Evolutionary conservation across 92 coral and sea anemone genomes (phyloP).

Genomic region (Parazoanthus atlanticus): DNA sequence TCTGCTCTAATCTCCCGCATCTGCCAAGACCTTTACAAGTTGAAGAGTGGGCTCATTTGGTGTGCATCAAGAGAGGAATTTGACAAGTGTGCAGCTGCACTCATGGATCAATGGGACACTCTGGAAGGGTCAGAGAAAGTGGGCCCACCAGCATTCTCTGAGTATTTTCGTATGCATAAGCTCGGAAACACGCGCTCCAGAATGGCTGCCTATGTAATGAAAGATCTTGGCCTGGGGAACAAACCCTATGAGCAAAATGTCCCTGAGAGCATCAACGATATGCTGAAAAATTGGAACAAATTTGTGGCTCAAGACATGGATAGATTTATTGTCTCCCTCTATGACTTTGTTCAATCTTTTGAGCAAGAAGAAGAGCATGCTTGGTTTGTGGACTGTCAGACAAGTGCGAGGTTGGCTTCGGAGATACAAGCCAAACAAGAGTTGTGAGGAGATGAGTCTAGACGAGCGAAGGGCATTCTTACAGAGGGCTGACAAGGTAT

Average conservation of each 20-base stretch:
- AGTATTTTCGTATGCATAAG: conserved; percentile 43
- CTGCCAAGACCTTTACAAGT: conserved; percentile 40
- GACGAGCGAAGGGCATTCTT: conserved; percentile 47
- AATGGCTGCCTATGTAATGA: conserved; percentile 43
- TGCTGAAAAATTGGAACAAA: conserved; percentile 55
- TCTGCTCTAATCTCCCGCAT: conserved; percentile 29
- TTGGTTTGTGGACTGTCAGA: conserved; percentile 57
- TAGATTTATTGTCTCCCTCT: conserved; percentile 39
- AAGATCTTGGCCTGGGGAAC: conserved; percentile 62
- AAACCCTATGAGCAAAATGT: conserved; percentile 60
- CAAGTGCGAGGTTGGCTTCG: conserved; percentile 49
- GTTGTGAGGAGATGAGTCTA: conserved; percentile 43
- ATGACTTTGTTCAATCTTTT: conserved; percentile 49
- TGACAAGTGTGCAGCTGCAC: conserved; percentile 23
- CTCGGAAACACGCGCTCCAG: conserved; percentile 37
- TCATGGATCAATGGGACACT: conserved; percentile 56
- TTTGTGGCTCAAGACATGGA: conserved; percentile 53
- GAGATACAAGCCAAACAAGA: conserved; percentile 10
- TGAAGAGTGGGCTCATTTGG: conserved; percentile 54
- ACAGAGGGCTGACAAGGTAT: conserved; percentile 33
- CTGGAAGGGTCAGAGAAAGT: conserved; percentile 45
- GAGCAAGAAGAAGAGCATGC: conserved; percentile 51
- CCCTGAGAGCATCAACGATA: conserved; percentile 51
- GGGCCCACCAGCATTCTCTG: conserved; percentile 49
- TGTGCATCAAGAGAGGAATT: conserved; percentile 45